Evolutionary conservation across 2,888 invertebrate species (phyloP).

Genomic region (Hedychridium roseum): DNA sequence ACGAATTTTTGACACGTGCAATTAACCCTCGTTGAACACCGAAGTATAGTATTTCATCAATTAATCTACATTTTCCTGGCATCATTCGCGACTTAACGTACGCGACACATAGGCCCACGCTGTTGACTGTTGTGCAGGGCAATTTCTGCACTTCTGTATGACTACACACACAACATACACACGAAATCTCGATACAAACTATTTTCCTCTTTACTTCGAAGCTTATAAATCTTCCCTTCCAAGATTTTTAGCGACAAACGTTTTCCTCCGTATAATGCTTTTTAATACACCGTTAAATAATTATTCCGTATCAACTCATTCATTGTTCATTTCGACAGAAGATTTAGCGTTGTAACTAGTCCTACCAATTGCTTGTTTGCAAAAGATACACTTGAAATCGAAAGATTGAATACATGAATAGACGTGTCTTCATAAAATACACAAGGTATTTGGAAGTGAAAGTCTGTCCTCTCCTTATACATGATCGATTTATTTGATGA

Average conservation of each 20-base stretch:
- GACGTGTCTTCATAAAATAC: conserved; percentile 24
- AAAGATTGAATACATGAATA: too few species aligned
- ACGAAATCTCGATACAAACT: conserved; percentile 58
- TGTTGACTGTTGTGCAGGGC: conserved; percentile 27
- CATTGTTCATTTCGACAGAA: conserved; percentile 31
- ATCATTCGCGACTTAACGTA: conserved; percentile 33
- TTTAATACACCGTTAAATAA: conserved; percentile 37
- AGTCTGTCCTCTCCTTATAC: conserved; percentile 37
- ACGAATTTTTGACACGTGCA: conserved; percentile 32
- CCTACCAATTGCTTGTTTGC: conserved; percentile 47
- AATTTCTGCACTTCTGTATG: conserved; percentile 48
- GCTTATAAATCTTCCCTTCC: conserved; percentile 45
- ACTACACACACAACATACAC: conserved; percentile 64
- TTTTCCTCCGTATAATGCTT: conserved; percentile 27
- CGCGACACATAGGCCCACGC: conserved; percentile 26
- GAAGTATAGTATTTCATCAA: conserved; percentile 23
- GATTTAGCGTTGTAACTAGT: conserved; percentile 38
- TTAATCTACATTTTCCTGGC: conserved; percentile 26
- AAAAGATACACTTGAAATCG: too few species aligned
- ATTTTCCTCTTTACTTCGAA: conserved; percentile 52
- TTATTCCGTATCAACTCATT: conserved; percentile 37
- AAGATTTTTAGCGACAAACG: conserved; percentile 17
- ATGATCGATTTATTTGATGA: conserved; percentile 57
- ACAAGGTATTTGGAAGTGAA: conserved; percentile 35
- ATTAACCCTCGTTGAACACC: conserved; percentile 26